Base-by-base conservation (phyloP, 2,888 invertebrate species). In the Drosophila tripunctata region DNA sequence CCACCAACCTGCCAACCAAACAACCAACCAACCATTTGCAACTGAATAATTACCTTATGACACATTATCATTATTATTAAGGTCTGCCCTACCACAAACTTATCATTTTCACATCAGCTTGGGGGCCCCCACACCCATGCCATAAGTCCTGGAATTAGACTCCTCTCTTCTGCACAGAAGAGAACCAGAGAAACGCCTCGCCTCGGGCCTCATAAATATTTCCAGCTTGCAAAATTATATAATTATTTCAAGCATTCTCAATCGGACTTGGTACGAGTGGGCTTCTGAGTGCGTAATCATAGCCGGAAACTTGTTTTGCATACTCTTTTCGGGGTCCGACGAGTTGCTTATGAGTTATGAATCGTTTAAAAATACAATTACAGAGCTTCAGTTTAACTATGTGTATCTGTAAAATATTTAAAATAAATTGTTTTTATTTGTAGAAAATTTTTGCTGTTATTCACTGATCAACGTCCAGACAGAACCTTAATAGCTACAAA, bases 51-150 rank as follows among this genome's bases (percentile, higher is more conserved):
- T 87, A 73, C 83, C 83, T 87, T 84, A 87, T 85, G 83, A 84
- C 83, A 85, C 87, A 84, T 84, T 87, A 84, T 84, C 87, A 87
- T 83, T 87, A 83, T 84, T 82, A 83, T 83, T 78, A 87, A 78
- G 61, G 67, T 35, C 47, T 67, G 50, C 61, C 67, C 61, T 43
- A 52, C 65, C 57, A 19, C 73, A 38, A 66, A 74, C 76, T 78
- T 72, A 86, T 86, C 72, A 81, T 81, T 81, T 87, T 77, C 81
- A 50, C 63, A 77, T 80, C 67, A 60, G 66, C 67, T 57, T 24
- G 38, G 44, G 60, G 75, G 35, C 5, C 15, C 41, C 14, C 50
- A 50, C n/a, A n/a, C n/a, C n/a, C n/a, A n/a, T n/a, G n/a, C n/a
- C n/a, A n/a, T 61, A 60, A 56, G 60, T 67, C 73, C 75, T 61